These are phyloP conservation scores for Champsocephalus gunnari DNA, from an alignment of 2,797 vertebrate species.

Conservation along the genomic window DNA sequence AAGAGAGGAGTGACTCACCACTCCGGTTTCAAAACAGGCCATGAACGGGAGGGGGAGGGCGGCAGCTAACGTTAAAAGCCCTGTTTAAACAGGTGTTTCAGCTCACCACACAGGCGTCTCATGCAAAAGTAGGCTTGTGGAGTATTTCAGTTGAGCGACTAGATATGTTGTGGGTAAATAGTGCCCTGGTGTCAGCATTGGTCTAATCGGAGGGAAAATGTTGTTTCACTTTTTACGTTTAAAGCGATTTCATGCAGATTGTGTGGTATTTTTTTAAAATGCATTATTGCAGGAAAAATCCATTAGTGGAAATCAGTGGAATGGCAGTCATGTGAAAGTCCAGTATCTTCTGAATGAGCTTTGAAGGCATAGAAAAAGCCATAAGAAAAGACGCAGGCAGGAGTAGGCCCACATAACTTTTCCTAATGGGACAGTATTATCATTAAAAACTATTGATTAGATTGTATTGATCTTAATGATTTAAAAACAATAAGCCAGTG, in stretches of 20 bases:
- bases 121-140: slow-evolving; percentile 17
- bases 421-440: slow-evolving; percentile 7
- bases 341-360: slow-evolving; percentile 30
- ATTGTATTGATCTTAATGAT: slow-evolving; percentile 43
- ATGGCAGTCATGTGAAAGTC: slow-evolving; percentile 53
- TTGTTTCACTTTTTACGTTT: slow-evolving; percentile 5
- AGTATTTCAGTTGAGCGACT: neutral
- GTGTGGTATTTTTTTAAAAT: slow-evolving; percentile 34
- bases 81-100: slow-evolving; percentile 79
- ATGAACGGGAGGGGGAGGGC: slow-evolving; percentile 58
- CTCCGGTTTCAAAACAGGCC: slow-evolving; percentile 82
- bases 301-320: slow-evolving; percentile 44
- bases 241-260: slow-evolving; percentile 20
- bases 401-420: neutral
- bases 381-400: neutral
- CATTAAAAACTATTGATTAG: slow-evolving; percentile 26
- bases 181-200: slow-evolving; percentile 16
- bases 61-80: slow-evolving; percentile 67
- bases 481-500: slow-evolving; percentile 31
- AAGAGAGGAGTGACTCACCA: slow-evolving; percentile 78
- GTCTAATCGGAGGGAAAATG: neutral
- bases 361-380: neutral
- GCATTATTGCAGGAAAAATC: slow-evolving; percentile 54
- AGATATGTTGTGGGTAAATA: slow-evolving; percentile 12
- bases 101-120: slow-evolving; percentile 49